Base-by-base conservation (phyloP, 2,888 invertebrate species). In the Panorpa germanica region DNA sequence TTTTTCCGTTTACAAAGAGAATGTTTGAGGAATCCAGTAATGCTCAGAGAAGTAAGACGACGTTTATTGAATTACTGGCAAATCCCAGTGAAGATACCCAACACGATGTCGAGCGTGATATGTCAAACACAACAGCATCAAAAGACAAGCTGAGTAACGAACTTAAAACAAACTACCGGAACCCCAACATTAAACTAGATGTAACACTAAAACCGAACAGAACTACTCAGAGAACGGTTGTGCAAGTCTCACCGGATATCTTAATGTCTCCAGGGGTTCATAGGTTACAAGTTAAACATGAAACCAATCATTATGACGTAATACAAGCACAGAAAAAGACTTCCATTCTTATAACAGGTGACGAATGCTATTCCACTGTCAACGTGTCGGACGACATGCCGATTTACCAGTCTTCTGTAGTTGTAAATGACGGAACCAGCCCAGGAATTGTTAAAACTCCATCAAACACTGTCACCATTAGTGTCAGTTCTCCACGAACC, bases 341-440 rank as follows among this genome's bases (percentile, higher is more conserved):
- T 11, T 76, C 76, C 9, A 76, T 77, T 42, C 59, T 74, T 59
- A 77, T 77, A 44, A 75, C 59, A 46, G 74, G 67, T 30, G 72
- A 67, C 47, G 75, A 69, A 55, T 80, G 63, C 53, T 80, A 75
- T 45, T 74, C 73, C 26, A 75, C 75, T 11, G 71, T 74, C 52
- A 75, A 75, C 47, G 70, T 74, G 2, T 70, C 61, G 40, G 68
- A 63, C 43, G 69, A 74, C 43, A 63, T 65, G 32, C 73, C 73
- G 9, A 60, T 72, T 39, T 74, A 75, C 49, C 66, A 75, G 39
- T 75, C 75, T 16, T 75, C 75, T 2, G 75, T 75, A 14, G 70
- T 74, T 13, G 72, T 75, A 2, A 69, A 69, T 43, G 68, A 70
- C 47, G 57, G 58, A 35, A 55, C 34, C 7, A 33, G 43, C 38